These are phyloP conservation scores for Solenopsis fugax DNA, from an alignment of 1,140 invertebrate species.

Conservation along the genomic window DNA sequence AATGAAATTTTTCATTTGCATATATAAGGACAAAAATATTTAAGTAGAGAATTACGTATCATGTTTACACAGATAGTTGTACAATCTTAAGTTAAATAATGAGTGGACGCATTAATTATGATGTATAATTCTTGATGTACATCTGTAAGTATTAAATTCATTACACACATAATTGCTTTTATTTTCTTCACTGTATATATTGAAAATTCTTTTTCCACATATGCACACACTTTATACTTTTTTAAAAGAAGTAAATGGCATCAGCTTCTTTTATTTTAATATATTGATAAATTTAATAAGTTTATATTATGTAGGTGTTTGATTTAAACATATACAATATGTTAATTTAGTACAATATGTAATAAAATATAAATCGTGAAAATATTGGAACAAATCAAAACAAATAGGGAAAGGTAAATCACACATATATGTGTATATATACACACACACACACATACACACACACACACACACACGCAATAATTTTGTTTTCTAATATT, in stretches of 20 bases:
- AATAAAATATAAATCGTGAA: conserved; percentile 33
- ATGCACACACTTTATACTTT: conserved; percentile 13
- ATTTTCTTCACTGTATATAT: neutral
- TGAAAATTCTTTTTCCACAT: neutral
- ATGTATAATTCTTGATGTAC: neutral
- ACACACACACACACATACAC: no score
- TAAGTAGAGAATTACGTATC: neutral
- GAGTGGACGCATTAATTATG: neutral
- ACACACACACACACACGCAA: neutral
- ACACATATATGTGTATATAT: neutral
- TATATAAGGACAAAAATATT: conserved; percentile 11
- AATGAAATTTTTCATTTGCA: conserved; percentile 39
- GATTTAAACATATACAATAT: conserved; percentile 11
- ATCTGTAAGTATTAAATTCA: conserved; percentile 37
- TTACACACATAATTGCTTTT: neutral
- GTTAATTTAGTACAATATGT: conserved; percentile 19
- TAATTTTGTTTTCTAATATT: conserved; percentile 38
- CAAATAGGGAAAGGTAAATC: conserved; percentile 14
- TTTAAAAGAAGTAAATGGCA: neutral
- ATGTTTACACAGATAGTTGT: conserved; percentile 8
- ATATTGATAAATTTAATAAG: conserved; percentile 16
- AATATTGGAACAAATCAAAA: neutral
- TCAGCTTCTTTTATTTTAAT: conserved; percentile 8
- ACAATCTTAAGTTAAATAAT: conserved; percentile 32
- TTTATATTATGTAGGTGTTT: neutral